phyloP scores from a whole-genome alignment of 1,140 invertebrate species.

The Diuraphis noxia region DNA sequence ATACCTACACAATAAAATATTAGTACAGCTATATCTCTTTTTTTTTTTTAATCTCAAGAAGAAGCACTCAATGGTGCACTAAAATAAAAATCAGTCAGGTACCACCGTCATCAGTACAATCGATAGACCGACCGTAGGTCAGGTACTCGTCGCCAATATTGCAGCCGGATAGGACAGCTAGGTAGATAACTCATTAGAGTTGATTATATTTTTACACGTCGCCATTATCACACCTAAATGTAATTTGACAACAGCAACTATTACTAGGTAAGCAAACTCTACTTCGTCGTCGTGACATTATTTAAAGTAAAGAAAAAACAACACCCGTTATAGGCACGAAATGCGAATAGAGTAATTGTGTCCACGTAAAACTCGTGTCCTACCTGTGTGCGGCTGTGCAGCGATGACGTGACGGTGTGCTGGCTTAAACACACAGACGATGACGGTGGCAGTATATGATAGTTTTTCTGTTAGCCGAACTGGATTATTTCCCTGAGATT shows the following conservation, averaged over 20 bases:
- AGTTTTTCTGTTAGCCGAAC: conserved; percentile 1
- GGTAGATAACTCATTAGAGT: neutral
- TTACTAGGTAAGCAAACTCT: neutral
- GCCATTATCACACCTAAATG: neutral
- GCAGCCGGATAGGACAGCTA: neutral
- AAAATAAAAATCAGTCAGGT: neutral
- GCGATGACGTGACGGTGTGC: neutral
- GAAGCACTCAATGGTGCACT: neutral
- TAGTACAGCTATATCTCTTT: no score
- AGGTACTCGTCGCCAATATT: neutral
- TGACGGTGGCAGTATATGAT: neutral
- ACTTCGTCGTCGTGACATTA: neutral
- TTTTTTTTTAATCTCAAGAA: no score
- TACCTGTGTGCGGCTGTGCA: neutral
- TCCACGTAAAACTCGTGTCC: neutral
- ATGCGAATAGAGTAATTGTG: neutral
- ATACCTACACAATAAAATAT: no score
- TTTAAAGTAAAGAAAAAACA: neutral
- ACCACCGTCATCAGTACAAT: neutral
- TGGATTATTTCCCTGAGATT: neutral
- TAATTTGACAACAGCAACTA: neutral
- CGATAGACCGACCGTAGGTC: neutral
- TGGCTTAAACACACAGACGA: neutral
- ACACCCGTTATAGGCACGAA: neutral
- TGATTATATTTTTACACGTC: neutral